Conservation (phyloP, 2,113 vertebrate genomes). For the Seriola dumerili region DNA sequence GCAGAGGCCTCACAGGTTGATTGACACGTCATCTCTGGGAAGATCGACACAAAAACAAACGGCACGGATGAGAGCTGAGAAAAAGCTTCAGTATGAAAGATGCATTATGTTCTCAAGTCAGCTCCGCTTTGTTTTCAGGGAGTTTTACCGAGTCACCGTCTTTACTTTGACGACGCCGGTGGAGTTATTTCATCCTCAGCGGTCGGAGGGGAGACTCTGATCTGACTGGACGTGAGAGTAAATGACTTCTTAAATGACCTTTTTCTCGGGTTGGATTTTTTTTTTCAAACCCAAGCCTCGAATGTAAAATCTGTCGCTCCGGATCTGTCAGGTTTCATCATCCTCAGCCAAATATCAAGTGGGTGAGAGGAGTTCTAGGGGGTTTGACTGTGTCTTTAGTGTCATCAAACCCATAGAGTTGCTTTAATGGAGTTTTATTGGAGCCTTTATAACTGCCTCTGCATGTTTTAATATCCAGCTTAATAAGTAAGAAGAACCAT, state of each 20-base stretch:
- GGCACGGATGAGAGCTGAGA: too few relatives aligned
- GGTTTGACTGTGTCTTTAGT: constrained; percentile 14
- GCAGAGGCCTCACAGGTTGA: background rate
- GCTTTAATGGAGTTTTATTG: constrained; percentile 34
- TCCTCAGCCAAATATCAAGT: background rate
- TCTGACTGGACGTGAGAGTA: background rate
- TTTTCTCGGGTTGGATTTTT: background rate
- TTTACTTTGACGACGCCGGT: too few relatives aligned
- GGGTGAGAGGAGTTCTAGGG: background rate
- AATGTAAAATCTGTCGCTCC: background rate
- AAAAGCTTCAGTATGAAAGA: too few relatives aligned
- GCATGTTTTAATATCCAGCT: constrained; percentile 2
- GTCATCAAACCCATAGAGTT: constrained; percentile 2
- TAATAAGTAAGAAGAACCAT: constrained; percentile 39
- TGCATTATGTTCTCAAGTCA: too few relatives aligned
- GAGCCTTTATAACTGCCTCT: background rate
- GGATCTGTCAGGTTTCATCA: background rate
- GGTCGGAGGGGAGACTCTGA: background rate
- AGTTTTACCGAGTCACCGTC: too few relatives aligned
- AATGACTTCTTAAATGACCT: background rate
- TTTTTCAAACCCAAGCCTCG: background rate
- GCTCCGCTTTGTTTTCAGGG: too few relatives aligned
- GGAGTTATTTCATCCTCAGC: background rate
- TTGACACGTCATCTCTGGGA: background rate
- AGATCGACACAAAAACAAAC: background rate